A percentile compares a stretch with the other conserved stretches of the same genome.
These are phyloP conservation scores for Aphelocoma californica DNA, from an alignment of 2,797 vertebrate genomes.

Conservation along the genomic window DNA sequence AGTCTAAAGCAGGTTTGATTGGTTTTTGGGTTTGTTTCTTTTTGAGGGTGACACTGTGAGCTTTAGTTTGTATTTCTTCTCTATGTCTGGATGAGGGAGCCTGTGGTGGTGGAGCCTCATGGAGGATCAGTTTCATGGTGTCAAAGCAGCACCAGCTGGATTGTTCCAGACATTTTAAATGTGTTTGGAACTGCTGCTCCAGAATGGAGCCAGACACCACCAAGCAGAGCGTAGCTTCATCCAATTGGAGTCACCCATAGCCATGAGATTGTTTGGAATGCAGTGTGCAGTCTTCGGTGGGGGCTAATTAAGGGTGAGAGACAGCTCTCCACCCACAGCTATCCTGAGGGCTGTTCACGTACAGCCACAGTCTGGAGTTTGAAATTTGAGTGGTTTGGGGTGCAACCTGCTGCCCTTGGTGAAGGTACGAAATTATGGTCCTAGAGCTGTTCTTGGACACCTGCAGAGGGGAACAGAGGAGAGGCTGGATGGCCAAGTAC, in stretches of 20 bases:
- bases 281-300: neutral
- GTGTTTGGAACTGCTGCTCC: neutral
- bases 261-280: neutral
- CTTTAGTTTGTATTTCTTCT: neutral
- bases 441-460: neutral
- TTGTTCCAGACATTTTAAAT: neutral
- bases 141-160: neutral
- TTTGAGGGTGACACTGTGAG: neutral
- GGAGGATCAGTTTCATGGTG: neutral
- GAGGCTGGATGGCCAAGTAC: neutral
- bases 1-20: neutral
- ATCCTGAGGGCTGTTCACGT: accelerated
- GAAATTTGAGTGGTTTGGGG: neutral
- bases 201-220: accelerated
- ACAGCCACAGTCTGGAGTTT: neutral
- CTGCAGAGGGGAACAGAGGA: neutral
- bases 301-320: neutral
- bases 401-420: neutral
- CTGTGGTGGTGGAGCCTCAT: accelerated
- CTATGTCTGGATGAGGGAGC: neutral
- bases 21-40: neutral
- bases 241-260: accelerated
- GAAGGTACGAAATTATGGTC: neutral
- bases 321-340: neutral
- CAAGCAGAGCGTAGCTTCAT: neutral